phyloP scores from a whole-genome alignment of 2,113 vertebrate genomes.

The Gymnogyps californianus region DNA sequence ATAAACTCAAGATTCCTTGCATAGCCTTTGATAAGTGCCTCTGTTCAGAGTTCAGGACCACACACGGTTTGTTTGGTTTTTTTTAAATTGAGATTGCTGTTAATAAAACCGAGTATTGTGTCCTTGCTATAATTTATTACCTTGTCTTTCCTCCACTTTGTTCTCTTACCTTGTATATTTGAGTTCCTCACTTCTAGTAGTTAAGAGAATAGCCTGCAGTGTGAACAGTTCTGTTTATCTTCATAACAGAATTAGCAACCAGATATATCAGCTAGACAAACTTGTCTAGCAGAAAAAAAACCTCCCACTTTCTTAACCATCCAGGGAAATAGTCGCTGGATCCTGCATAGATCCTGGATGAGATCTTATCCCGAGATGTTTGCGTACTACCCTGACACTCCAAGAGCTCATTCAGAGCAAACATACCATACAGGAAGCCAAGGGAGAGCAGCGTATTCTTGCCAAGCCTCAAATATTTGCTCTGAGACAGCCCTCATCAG shows the following conservation, averaged over 20 bases:
- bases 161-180: neutral
- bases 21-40: neutral
- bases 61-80: neutral
- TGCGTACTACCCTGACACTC: neutral
- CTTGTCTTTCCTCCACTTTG: neutral
- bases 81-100: neutral
- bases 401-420: constrained; percentile 32
- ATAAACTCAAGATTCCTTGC: neutral
- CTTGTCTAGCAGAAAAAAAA: neutral
- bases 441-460: neutral
- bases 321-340: neutral
- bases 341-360: neutral
- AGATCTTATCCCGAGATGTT: neutral
- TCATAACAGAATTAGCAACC: neutral
- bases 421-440: neutral
- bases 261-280: neutral
- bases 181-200: neutral
- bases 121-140: neutral
- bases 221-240: neutral
- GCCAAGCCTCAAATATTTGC: constrained; percentile 51
- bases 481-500: neutral
- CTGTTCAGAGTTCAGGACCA: neutral
- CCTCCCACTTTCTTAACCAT: neutral
- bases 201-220: neutral
- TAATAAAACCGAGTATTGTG: neutral